A percentile compares a stretch with the other conserved stretches of the same genome.
Conservation (phyloP, 2,797 vertebrate genomes). For the Acanthis flammea region DNA sequence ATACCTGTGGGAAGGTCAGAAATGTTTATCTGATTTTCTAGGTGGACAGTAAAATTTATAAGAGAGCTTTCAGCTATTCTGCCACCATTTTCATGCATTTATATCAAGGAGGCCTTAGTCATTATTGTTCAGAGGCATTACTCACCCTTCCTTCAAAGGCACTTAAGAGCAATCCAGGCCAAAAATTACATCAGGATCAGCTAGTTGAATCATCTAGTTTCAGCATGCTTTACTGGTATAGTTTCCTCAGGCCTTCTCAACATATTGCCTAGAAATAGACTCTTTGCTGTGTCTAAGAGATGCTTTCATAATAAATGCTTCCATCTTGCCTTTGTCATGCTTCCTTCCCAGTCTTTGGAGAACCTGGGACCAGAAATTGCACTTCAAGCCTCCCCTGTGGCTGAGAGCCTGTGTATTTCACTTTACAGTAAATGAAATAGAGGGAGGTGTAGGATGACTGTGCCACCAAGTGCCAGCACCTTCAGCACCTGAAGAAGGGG, state of each 20-base stretch:
- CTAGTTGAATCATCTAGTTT: not conserved
- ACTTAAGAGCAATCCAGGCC: not conserved
- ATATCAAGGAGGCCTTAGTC: not conserved
- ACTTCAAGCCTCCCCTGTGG: not conserved
- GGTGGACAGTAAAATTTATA: not conserved
- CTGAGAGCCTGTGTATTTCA: not conserved
- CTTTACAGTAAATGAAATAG: not conserved
- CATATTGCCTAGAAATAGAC: not conserved
- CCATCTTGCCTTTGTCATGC: not conserved
- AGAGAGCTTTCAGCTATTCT: not conserved
- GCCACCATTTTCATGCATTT: not conserved
- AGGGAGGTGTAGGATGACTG: not conserved
- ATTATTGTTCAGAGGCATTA: not conserved
- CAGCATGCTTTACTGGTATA: not conserved
- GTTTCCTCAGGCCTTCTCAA: not conserved
- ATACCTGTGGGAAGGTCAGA: not conserved
- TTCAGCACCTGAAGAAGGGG: too few relatives aligned
- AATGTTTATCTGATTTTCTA: not conserved
- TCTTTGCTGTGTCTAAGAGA: not conserved
- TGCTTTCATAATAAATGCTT: not conserved
- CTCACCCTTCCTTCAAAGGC: not conserved
- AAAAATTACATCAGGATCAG: not conserved
- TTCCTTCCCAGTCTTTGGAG: not conserved
- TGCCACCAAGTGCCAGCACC: not conserved
- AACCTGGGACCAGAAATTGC: not conserved